Base-by-base conservation (phyloP, 2,888 invertebrate genomes). In the Drosophila prostipennis region DNA sequence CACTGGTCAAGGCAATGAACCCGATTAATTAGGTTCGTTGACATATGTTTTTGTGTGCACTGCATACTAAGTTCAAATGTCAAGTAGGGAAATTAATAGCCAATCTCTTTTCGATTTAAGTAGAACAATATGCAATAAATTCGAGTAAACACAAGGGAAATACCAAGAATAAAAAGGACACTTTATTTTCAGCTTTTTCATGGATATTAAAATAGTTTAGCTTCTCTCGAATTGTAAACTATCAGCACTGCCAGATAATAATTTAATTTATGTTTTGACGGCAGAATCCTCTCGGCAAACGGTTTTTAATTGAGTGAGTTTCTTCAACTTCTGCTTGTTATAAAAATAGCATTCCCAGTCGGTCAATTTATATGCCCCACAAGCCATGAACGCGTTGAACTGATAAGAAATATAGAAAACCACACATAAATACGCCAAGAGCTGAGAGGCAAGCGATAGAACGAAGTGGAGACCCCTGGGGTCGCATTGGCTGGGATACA, bases 21-120 rank as follows among this genome's bases (percentile, higher is more conserved):
- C 70, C 78, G 54, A 86, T 82, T 78, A 86, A 86, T 78, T 83
- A 86, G 58, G 63, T 68, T 69, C 84, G 70, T 80, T 82, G 87
- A 76, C 86, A 81, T 74, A 40, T 53, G 68, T 46, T 53, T 53
- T 46, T 19, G n/a, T 29, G 29, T 39, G 36, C 55, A 29, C 34
- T 26, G 32, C 51, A 29, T 34, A 11, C 52, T 58, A 40, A 63
- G 72, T 71, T 69, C 72, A 78, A 76, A 72, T 71, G 85, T 63
- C 76, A 80, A 79, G 60, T 71, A 39, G 67, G 70, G 54, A 37
- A 43, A 72, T 71, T 72, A 55, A 72, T 61, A 42, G 23, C 45
- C 26, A 29, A 56, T 48, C 34, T 53, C 11, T 13, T 63, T 57
- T 43, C 37, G 54, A 61, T 72, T 70, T 37, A 34, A 52, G 13